Evolutionary conservation across 2,888 invertebrate genomes (phyloP), one percentile per base, ranked within the genome.

Genomic region (Eilema caniola): DNA sequence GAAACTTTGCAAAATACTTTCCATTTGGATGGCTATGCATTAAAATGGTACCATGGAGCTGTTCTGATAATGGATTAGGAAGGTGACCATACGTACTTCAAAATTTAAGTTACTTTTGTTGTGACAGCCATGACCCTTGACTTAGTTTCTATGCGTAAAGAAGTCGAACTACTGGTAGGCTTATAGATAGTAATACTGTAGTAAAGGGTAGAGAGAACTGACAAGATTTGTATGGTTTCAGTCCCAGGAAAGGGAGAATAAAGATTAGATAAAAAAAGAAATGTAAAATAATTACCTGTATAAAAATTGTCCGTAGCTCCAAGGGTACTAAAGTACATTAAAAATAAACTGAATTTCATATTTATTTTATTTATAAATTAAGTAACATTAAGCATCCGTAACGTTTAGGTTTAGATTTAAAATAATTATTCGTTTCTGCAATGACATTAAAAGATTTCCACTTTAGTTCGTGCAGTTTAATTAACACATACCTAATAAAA

Each of bases 321-420:
- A n/a, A 81, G 67, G 3, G 66, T 63, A 67, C 65, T 72, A 10
- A 75, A 74, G 0, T 62, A 72, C 59, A 81, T 66, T 33, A 81
- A 56, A 60, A 72, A 66, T 10, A 77, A 69, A 63, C 66, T 47
- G 14, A 71, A 57, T n/a, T 79, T 75, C 81, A 80, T 80, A 5
- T 57, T 79, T 69, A 20, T 20, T 41, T 69, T 23, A 60, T 23
- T 28, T 28, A 41, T 33, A 41, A 25, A 7, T 62, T 56, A 10
- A 37, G 16, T 33, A 20, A 56, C 62, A 62, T 67, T 67, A 33
- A 62, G 23, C 12, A 1, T 25, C 33, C 37, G 10, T 23, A 66
- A 33, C 37, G 41, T 28, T 60, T 67, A 8, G 28, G 23, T 60
- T 28, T 24, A n/a, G 28, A 67, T 47, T 31, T 25, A 60, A 53